Evolutionary conservation across 2,888 invertebrate species (phyloP).

Genomic region (Adela reaumurella): DNA sequence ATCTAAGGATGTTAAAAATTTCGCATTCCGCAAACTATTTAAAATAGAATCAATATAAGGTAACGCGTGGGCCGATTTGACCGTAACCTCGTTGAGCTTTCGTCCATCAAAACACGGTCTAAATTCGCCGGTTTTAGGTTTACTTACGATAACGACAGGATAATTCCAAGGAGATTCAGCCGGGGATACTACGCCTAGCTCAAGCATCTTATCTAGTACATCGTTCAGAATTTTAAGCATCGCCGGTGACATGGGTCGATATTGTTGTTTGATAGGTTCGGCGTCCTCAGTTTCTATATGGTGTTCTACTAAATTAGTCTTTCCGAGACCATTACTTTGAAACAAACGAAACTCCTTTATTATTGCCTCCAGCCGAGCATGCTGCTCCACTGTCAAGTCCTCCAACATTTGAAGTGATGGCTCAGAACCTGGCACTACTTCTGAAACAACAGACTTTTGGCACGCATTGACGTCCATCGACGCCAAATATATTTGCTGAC

Average conservation of each 20-base stretch:
- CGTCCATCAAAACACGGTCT: not conserved
- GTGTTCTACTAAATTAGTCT: slow-evolving; percentile 3
- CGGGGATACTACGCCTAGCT: not conserved
- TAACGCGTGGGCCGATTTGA: slow-evolving; percentile 8
- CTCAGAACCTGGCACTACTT: slow-evolving; percentile 68
- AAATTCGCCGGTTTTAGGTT: not conserved
- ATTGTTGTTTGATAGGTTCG: slow-evolving; percentile 1
- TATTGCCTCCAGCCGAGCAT: not conserved
- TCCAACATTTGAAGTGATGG: slow-evolving; percentile 60
- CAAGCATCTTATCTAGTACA: not conserved
- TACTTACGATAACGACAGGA: not conserved
- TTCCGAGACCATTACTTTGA: slow-evolving; percentile 1
- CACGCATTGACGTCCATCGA: too few species aligned
- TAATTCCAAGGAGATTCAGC: not conserved
- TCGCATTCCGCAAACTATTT: slow-evolving; percentile 3
- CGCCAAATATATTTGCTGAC: too few species aligned
- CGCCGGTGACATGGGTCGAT: slow-evolving; percentile 3
- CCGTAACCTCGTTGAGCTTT: slow-evolving; percentile 5
- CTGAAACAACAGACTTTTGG: too few species aligned
- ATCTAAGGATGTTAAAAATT: slow-evolving; percentile 8
- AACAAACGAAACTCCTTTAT: not conserved
- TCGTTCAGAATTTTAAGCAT: slow-evolving; percentile 3
- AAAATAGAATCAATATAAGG: slow-evolving; percentile 5
- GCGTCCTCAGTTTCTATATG: slow-evolving; percentile 5
- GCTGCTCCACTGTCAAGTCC: not conserved